Percentiles rank a stretch among this genome's conserved stretches.
phyloP scores from a whole-genome alignment of 2,888 invertebrate genomes.

The Pocota personata region DNA sequence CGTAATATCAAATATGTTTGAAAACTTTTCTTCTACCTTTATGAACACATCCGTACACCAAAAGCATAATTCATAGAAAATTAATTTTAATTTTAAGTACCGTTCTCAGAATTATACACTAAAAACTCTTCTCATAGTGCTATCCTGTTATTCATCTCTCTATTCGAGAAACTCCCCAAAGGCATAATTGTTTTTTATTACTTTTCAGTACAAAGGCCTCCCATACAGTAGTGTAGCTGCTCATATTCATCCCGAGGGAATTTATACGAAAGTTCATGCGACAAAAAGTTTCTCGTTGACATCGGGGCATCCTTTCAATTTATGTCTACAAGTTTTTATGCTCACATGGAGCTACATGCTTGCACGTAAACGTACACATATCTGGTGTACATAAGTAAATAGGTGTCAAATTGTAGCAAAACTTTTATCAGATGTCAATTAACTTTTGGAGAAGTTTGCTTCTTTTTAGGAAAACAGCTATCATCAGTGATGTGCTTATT shows the following conservation, averaged over 20 bases:
- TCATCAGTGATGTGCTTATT: slow-evolving; percentile 35
- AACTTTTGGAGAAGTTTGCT: slow-evolving; percentile 50
- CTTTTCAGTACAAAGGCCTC: slow-evolving; percentile 29
- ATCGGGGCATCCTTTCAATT: slow-evolving; percentile 63
- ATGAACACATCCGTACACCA: background rate
- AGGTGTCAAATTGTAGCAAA: slow-evolving; percentile 69
- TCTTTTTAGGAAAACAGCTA: slow-evolving; percentile 11
- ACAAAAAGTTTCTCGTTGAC: slow-evolving; percentile 66
- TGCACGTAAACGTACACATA: slow-evolving; percentile 46
- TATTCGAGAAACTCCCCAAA: background rate
- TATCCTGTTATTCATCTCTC: slow-evolving; percentile 39
- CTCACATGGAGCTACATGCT: slow-evolving; percentile 40
- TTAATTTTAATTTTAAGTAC: slow-evolving; percentile 62
- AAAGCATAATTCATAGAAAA: slow-evolving; percentile 43
- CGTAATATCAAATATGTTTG: background rate
- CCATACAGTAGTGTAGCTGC: slow-evolving; percentile 19
- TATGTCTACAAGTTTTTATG: slow-evolving; percentile 61
- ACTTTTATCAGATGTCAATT: slow-evolving; percentile 69
- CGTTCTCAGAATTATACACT: slow-evolving; percentile 35
- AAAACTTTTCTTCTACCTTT: slow-evolving; percentile 21
- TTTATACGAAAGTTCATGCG: slow-evolving; percentile 61
- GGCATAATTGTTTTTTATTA: slow-evolving; percentile 36
- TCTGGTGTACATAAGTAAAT: slow-evolving; percentile 42
- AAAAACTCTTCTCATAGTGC: slow-evolving; percentile 3
- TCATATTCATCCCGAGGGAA: slow-evolving; percentile 49